A percentile compares a stretch with the other conserved stretches of the same genome.
phyloP scores from a whole-genome alignment of 2,797 vertebrate species.

The Centropyge bicolor region DNA sequence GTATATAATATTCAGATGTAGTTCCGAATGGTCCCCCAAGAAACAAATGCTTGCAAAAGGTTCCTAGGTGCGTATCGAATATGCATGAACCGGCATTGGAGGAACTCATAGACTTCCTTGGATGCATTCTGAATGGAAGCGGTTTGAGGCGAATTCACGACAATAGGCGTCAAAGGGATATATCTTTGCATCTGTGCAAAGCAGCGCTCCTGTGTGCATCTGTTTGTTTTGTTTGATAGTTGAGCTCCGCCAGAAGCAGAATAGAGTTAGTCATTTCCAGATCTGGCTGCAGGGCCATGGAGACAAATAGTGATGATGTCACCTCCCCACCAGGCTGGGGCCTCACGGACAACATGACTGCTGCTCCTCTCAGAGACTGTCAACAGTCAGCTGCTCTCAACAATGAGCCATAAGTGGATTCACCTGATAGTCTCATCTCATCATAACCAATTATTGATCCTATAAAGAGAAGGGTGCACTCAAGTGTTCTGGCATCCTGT shows the following conservation, averaged over 20 bases:
- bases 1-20: too few species aligned
- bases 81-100: too few species aligned
- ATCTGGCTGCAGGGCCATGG: slow-evolving; percentile 49
- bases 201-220: slow-evolving; percentile 13
- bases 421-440: neutral
- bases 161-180: too few species aligned
- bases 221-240: slow-evolving; percentile 40
- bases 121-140: too few species aligned
- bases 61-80: too few species aligned
- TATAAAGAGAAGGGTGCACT: neutral
- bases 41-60: too few species aligned
- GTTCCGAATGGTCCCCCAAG: too few species aligned
- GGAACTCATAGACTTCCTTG: too few species aligned
- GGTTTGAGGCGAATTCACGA: too few species aligned
- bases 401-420: slow-evolving; percentile 21
- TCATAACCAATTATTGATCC: neutral
- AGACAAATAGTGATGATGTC: slow-evolving; percentile 59
- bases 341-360: slow-evolving; percentile 30
- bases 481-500: neutral
- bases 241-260: slow-evolving; percentile 38
- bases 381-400: neutral
- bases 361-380: slow-evolving; percentile 11
- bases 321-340: slow-evolving; percentile 44
- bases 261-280: slow-evolving; percentile 55
- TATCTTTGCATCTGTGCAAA: neutral